Percentiles rank a stretch among this genome's conserved stretches.
Conservation (phyloP, 2,113 vertebrate genomes). For the Heteronetta atricapilla region DNA sequence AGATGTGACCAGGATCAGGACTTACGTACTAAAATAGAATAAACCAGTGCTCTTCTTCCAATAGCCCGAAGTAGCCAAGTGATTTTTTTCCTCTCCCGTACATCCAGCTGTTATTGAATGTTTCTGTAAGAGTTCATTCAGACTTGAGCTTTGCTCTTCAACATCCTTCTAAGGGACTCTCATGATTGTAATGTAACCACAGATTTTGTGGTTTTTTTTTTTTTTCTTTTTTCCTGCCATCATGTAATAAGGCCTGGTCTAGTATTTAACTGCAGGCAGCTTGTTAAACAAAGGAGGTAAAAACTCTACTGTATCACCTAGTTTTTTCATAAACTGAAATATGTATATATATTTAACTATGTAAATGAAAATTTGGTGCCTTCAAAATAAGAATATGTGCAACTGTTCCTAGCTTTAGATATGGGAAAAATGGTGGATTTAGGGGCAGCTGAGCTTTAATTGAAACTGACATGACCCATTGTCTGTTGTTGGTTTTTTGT, state of each 20-base stretch:
- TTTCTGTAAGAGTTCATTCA: neutral
- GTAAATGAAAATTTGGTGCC: neutral
- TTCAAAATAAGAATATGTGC: neutral
- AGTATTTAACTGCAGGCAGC: neutral
- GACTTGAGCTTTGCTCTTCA: neutral
- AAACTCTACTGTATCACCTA: neutral
- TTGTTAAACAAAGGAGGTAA: neutral
- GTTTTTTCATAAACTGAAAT: neutral
- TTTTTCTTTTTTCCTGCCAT: neutral
- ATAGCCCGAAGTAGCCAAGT: neutral
- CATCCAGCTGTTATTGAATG: neutral
- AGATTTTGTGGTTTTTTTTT: neutral
- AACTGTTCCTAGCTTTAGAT: neutral
- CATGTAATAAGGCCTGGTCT: neutral
- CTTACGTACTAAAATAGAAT: neutral
- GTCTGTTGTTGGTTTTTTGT: too few relatives aligned
- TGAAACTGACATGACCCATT: neutral
- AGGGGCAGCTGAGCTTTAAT: neutral
- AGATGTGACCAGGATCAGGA: neutral
- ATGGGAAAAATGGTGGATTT: neutral
- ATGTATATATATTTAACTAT: accelerated
- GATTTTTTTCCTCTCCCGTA: neutral
- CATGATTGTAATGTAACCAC: neutral
- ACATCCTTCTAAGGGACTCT: accelerated
- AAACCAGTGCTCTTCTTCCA: neutral